Evolutionary conservation across 2,113 vertebrate species (phyloP).

Genomic region (Neoarius graeffei): DNA sequence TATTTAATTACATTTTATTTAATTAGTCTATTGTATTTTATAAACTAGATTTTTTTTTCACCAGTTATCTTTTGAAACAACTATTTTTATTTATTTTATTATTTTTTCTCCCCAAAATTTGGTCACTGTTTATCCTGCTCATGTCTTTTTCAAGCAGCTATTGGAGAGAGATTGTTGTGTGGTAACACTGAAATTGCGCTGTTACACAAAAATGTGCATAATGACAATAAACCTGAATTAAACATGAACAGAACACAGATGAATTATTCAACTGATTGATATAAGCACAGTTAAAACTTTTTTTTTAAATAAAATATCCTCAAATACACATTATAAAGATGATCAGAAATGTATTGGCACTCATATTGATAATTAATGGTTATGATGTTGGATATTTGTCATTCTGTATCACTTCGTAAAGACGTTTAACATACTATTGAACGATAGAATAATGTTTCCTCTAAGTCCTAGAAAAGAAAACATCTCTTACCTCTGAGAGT

Average conservation of each 20-base stretch:
- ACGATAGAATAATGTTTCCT: background rate
- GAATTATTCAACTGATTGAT: background rate
- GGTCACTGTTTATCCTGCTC: background rate
- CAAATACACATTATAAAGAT: too few species aligned
- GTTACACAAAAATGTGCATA: background rate
- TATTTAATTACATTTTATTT: background rate
- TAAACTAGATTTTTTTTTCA: background rate
- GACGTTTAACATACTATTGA: background rate
- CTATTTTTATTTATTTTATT: background rate
- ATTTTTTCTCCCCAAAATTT: too few species aligned
- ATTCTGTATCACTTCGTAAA: background rate
- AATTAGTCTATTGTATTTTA: background rate
- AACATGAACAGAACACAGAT: background rate
- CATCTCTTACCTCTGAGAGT: slow-evolving; percentile 19
- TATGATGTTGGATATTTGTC: background rate
- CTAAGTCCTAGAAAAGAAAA: background rate
- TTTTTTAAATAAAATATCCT: too few species aligned
- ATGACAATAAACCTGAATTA: background rate
- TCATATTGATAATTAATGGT: background rate
- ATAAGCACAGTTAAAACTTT: background rate
- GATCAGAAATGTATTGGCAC: too few species aligned
- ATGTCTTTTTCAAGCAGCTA: background rate
- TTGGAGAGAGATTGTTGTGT: too few species aligned
- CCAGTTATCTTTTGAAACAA: background rate
- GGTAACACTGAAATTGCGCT: background rate